phyloP scores from a whole-genome alignment of 2,888 invertebrate genomes.

The Leptopilina syphax region DNA sequence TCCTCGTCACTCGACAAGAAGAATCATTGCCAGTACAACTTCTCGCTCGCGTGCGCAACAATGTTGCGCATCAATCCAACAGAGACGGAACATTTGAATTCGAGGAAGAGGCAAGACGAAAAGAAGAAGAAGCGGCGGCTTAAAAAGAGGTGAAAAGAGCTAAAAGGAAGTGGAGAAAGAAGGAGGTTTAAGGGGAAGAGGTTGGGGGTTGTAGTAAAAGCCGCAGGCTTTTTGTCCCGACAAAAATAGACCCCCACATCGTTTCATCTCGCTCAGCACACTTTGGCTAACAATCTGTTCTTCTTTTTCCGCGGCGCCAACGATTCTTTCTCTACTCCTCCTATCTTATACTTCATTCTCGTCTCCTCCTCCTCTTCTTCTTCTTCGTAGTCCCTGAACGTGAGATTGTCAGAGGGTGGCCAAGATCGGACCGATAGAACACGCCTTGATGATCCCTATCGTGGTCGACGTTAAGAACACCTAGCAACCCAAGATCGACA shows the following conservation, averaged over 20 bases:
- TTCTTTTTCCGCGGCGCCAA: slow-evolving; percentile 57
- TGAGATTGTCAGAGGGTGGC: slow-evolving; percentile 67
- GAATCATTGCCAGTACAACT: slow-evolving; percentile 29
- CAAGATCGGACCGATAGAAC: slow-evolving; percentile 73
- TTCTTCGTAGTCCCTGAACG: slow-evolving; percentile 51
- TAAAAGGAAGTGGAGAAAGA: slow-evolving; percentile 57
- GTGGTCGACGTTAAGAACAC: slow-evolving; percentile 44
- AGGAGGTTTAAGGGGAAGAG: slow-evolving; percentile 50
- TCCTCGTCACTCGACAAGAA: slow-evolving; percentile 41
- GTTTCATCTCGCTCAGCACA: slow-evolving; percentile 36
- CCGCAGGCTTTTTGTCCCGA: slow-evolving; percentile 75
- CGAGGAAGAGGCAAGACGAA: slow-evolving; percentile 60
- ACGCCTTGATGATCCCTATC: slow-evolving; percentile 72
- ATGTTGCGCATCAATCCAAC: slow-evolving; percentile 44
- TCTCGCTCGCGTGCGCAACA: slow-evolving; percentile 61
- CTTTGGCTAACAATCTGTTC: slow-evolving; percentile 29
- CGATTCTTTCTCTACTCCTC: slow-evolving; percentile 56
- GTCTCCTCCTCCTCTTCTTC: slow-evolving; percentile 38
- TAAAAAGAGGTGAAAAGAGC: slow-evolving; percentile 70
- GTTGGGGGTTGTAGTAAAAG: slow-evolving; percentile 63
- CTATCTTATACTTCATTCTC: slow-evolving; percentile 24
- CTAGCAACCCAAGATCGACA: slow-evolving; percentile 56
- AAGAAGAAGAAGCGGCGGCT: slow-evolving; percentile 57
- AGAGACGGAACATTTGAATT: slow-evolving; percentile 53
- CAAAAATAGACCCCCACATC: slow-evolving; percentile 70